These are phyloP conservation scores for Musca vetustissima DNA, from an alignment of 1,140 invertebrate genomes.

Conservation along the genomic window DNA sequence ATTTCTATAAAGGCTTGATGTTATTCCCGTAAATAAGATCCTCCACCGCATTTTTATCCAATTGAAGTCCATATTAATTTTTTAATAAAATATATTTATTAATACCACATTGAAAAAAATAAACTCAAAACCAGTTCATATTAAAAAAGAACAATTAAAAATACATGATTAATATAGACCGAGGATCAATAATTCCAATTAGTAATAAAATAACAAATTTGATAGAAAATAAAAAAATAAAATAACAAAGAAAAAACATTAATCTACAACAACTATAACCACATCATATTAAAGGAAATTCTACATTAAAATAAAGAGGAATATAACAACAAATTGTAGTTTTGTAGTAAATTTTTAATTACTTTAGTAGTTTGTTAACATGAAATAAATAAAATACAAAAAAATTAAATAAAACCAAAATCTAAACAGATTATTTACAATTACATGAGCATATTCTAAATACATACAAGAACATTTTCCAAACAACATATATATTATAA, in stretches of 20 bases:
- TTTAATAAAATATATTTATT: no score
- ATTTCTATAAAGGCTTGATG: no score
- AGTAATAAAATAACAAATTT: neutral
- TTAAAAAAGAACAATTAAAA: no score
- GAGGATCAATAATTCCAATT: no score
- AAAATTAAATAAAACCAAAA: conserved; percentile 31
- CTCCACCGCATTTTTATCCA: no score
- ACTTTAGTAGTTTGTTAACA: conserved; percentile 25
- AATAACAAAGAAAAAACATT: neutral
- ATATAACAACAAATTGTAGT: conserved; percentile 33
- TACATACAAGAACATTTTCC: neutral
- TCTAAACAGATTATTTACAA: neutral
- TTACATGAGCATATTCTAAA: conserved; percentile 2
- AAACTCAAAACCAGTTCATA: no score
- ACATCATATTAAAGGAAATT: neutral
- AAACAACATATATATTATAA: neutral
- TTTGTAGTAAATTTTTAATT: conserved; percentile 11
- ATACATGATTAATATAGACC: no score
- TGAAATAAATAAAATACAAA: conserved; percentile 34
- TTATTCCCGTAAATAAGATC: no score
- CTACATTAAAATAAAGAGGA: conserved; percentile 19
- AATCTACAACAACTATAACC: neutral
- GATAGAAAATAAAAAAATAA: neutral
- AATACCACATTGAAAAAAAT: no score
- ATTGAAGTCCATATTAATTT: no score